Evolutionary conservation across 2,888 invertebrate species (phyloP), one percentile per base, ranked within the genome.

Genomic region (Icerya purchasi): DNA sequence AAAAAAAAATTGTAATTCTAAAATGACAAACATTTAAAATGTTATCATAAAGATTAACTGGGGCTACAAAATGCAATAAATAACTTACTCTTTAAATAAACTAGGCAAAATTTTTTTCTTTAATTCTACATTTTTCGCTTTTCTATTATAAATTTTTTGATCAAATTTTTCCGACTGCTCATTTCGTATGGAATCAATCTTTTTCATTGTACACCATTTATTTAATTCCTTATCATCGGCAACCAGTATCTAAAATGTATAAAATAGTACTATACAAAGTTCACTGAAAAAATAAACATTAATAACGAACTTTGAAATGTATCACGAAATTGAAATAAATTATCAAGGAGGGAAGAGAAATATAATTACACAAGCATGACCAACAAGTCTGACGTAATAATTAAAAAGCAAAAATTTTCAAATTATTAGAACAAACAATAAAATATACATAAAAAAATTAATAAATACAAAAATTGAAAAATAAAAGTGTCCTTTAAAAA

Each of bases 201-300:
- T 90, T 72, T 90, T 93, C 2, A 96, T 72, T 0, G 93, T 89
- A 65, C 86, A 91, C 98, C 97, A 98, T 66, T 82, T 81, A 67
- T 98, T 97, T 8, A 98, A 74, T 72, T 97, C 96, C 65, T 81
- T 84, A 70, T 97, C 97, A 68, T 90, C 86, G 0, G 93, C 91
- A 66, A 80, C 73, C 60, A 98, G 75, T 68, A 98, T 92, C 89
- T 92, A 68, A 49, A 23, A 54, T 8, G 5, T 36, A 55, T 8
- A 8, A 36, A 36, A 8, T 36, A 36, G 36, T 36, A 36, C n/a
- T n/a, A n/a, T n/a, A n/a, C n/a, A n/a, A n/a, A n/a, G n/a, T n/a
- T n/a, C n/a, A n/a, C n/a, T n/a, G n/a, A n/a, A n/a, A n/a, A n/a
- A n/a, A n/a, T n/a, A n/a, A n/a, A n/a, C n/a, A n/a, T n/a, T n/a